Base-by-base conservation (phyloP, 2,113 vertebrate species). In the Solea senegalensis region DNA sequence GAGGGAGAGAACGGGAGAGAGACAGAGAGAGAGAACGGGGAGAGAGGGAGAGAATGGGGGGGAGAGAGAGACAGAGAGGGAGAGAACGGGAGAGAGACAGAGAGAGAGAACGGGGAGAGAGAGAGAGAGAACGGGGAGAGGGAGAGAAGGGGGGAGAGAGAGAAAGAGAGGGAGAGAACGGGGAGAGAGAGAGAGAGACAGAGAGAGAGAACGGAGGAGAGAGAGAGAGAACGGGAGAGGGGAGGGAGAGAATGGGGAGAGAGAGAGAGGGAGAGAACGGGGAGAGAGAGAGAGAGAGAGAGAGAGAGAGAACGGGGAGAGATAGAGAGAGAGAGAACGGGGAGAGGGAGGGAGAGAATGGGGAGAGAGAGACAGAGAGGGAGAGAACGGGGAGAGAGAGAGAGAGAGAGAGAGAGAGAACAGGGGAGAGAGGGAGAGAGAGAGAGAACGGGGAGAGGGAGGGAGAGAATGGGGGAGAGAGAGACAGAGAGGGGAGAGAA, bases 281-380 rank as follows among this genome's bases (percentile, higher is more conserved):
- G n/a, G 44, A 81, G 53, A 66, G 26, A 48, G 46, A 21, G 26
- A 39, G 51, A 69, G 63, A 12, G 74, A 53, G 68, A 65, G 64
- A 26, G 4, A 73, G 26, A 69, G 54, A 77, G 81, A 63, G n/a
- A n/a, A n/a, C n/a, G n/a, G n/a, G n/a, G n/a, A 46, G 44, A 81
- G 53, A 66, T 16, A 48, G 46, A 21, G 26, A 39, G 51, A 69
- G 63, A 12, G 74, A 53, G 68, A 65, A n/a, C n/a, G n/a, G n/a
- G n/a, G 64, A 26, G 4, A 73, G 26, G 67, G 54, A 77, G 81
- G n/a, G n/a, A n/a, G n/a, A n/a, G n/a, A n/a, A n/a, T n/a, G n/a
- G n/a, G n/a, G n/a, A n/a, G n/a, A n/a, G n/a, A 46, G 44, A 81
- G 53, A 66, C 16, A 48, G 46, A 21, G 26, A 39, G 51, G 65